phyloP scores from a whole-genome alignment of 2,113 vertebrate genomes.

The Rhinolophus ferrumequinum region DNA sequence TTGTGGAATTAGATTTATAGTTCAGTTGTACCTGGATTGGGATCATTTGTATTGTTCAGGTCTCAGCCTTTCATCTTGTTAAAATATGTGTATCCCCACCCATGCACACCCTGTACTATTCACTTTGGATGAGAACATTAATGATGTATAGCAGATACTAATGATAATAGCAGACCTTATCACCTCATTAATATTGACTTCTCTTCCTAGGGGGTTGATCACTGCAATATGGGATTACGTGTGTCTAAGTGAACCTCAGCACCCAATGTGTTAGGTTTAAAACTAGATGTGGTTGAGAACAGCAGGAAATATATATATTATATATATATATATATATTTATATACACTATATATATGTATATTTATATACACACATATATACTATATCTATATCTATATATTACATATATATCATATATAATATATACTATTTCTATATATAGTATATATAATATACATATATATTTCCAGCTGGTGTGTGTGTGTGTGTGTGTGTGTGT shows the following conservation, averaged over 20 bases:
- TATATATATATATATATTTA: too few relatives aligned
- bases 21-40: not conserved
- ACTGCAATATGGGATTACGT: not conserved
- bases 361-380: too few relatives aligned
- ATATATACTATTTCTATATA: too few relatives aligned
- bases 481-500: too few relatives aligned
- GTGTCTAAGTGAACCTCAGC: not conserved
- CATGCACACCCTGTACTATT: not conserved
- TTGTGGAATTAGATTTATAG: not conserved
- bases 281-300: not conserved
- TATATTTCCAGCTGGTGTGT: too few relatives aligned
- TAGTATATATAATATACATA: too few relatives aligned
- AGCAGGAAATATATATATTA: not conserved
- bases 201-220: not conserved
- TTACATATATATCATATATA: too few relatives aligned
- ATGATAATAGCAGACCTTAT: not conserved
- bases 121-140: not conserved
- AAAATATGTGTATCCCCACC: not conserved
- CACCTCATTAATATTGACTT: not conserved
- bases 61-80: not conserved
- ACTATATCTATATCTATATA: too few relatives aligned
- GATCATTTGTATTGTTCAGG: not conserved
- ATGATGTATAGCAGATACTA: not conserved
- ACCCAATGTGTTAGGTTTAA: not conserved
- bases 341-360: too few relatives aligned